Percentiles rank a stretch among this genome's conserved stretches.
Conservation (phyloP, 1,140 invertebrate species). For the Diorhabda elongata region DNA sequence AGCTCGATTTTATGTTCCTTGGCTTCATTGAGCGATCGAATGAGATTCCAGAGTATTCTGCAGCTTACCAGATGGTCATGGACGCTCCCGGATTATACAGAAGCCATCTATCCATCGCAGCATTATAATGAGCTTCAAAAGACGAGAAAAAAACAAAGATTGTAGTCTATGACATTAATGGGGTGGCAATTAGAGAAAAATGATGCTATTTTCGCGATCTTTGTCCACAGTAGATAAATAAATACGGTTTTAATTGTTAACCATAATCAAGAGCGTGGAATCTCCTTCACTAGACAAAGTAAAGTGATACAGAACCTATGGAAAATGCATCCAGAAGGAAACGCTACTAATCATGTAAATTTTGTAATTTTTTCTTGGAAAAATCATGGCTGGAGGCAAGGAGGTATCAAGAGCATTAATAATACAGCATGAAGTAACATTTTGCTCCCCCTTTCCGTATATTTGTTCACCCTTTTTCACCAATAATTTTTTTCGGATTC, state of each 20-base stretch:
- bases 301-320: slow-evolving; percentile 50
- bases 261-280: slow-evolving; percentile 35
- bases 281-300: slow-evolving; percentile 36
- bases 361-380: slow-evolving; percentile 34
- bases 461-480: slow-evolving; percentile 46
- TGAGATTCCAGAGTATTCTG: background rate
- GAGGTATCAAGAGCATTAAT: slow-evolving; percentile 40
- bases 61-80: background rate
- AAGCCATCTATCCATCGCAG: background rate
- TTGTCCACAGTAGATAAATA: slow-evolving; percentile 20
- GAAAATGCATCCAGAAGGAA: slow-evolving; percentile 42
- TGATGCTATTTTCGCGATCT: slow-evolving; percentile 26
- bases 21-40: slow-evolving; percentile 6
- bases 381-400: slow-evolving; percentile 38
- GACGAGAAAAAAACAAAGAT: slow-evolving; percentile 31
- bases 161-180: slow-evolving; percentile 37
- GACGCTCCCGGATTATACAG: background rate
- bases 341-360: slow-evolving; percentile 28
- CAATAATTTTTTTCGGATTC: slow-evolving; percentile 43
- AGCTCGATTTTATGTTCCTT: slow-evolving; percentile 8
- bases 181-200: slow-evolving; percentile 36
- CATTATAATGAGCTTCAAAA: background rate
- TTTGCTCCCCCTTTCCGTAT: slow-evolving; percentile 47
- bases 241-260: slow-evolving; percentile 23
- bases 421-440: slow-evolving; percentile 32